These are phyloP conservation scores for Urocynchramus pylzowi DNA, from an alignment of 2,113 vertebrate genomes.

Conservation along the genomic window DNA sequence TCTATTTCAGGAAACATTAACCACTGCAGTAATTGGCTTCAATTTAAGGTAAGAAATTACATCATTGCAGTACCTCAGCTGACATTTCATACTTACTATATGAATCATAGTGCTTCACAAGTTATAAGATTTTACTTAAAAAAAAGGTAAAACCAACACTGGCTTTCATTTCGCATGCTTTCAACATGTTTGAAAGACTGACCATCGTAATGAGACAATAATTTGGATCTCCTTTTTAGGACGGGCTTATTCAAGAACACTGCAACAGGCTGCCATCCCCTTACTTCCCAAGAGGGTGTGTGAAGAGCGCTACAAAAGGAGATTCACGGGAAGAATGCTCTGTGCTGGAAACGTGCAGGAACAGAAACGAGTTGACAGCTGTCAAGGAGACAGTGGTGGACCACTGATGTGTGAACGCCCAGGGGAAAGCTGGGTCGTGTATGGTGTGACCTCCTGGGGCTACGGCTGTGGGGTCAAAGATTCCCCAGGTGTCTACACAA, in stretches of 20 bases:
- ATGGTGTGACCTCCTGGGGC: conserved; percentile 96
- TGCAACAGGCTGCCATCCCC: conserved; percentile 89
- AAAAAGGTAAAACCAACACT: background rate
- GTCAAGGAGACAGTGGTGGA: conserved; percentile 95
- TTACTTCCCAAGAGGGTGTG: conserved; percentile 87
- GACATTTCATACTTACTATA: background rate
- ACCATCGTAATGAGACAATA: background rate
- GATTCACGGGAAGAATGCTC: conserved; percentile 93
- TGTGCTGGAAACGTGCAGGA: conserved; percentile 84
- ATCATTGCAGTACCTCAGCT: background rate
- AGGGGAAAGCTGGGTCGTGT: conserved; percentile 87
- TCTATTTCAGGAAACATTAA: background rate
- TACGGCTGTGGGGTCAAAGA: conserved; percentile 88
- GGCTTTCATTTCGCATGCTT: background rate
- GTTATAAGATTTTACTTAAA: background rate
- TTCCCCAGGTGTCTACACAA: conserved; percentile 95
- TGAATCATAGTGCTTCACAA: background rate
- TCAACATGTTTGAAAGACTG: background rate
- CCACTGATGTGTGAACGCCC: conserved; percentile 88
- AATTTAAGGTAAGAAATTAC: background rate
- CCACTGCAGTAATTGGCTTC: background rate
- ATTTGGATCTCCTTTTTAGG: conserved; percentile 69
- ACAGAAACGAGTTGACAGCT: conserved; percentile 88
- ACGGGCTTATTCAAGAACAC: conserved; percentile 90
- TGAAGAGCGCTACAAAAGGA: conserved; percentile 82